Evolutionary conservation across 2,113 vertebrate genomes (phyloP).

Genomic region (Falco punctatus): DNA sequence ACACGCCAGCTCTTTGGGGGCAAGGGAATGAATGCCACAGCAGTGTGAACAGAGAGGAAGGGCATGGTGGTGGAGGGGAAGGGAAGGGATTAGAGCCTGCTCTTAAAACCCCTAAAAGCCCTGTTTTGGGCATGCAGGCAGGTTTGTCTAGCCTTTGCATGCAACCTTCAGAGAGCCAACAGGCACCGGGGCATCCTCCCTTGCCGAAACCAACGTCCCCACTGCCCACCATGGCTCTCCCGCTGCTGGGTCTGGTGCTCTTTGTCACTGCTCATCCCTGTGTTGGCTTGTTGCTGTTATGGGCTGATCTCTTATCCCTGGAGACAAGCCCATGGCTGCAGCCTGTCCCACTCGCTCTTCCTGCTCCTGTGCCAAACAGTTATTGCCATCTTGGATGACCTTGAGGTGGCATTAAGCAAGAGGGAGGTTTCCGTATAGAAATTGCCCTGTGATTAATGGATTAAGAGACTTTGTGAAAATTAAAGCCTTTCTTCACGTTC

Average conservation of each 20-base stretch:
- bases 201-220: not conserved
- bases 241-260: fast-evolving
- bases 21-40: not conserved
- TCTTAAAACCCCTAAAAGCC: not conserved
- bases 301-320: not conserved
- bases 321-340: not conserved
- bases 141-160: not conserved
- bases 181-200: not conserved
- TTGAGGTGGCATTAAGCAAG: not conserved
- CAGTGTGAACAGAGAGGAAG: not conserved
- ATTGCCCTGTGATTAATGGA: not conserved
- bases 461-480: conserved; percentile 2
- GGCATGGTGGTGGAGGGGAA: not conserved
- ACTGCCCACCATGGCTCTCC: not conserved
- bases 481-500: conserved; percentile 7
- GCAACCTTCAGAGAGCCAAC: not conserved
- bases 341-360: not conserved
- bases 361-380: not conserved
- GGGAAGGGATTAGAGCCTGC: not conserved
- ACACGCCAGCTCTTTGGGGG: fast-evolving
- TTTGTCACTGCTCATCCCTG: fast-evolving
- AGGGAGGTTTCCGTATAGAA: not conserved
- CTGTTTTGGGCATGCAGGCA: not conserved
- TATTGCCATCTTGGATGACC: not conserved
- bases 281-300: not conserved